Base-by-base conservation (phyloP, 1,140 invertebrate genomes). In the Oryzaephilus surinamensis region DNA sequence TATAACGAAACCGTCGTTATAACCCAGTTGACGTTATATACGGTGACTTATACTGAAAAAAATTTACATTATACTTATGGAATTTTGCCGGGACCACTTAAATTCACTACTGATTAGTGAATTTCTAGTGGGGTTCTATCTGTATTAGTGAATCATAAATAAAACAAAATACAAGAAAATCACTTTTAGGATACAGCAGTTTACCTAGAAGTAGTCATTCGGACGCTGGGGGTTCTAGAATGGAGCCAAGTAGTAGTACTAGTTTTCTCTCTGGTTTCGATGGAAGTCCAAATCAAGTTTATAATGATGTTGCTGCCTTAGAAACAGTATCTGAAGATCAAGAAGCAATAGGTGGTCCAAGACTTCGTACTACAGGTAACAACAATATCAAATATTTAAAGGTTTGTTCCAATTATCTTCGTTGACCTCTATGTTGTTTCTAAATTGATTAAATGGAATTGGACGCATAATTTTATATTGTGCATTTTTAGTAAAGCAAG, bases 181-280 rank as follows among this genome's bases (percentile, higher is more conserved):
- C n/a, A n/a, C n/a, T n/a, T n/a, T n/a, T 30, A 83, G 84, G 82
- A 39, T 87, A 87, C 59, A 84, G 80, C 60, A 87, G 80, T 63
- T 70, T 88, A 49, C 82, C 84, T 14, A 69, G 84, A 41, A 84
- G 82, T 27, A 84, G 82, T 52, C 81, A 86, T 62, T 81, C 75
- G 46, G 82, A 71, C 52, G 79, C 72, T 30, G 63, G 75, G 38
- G 72, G 72, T 34, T 71, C 71, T 38, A 61, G 64, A 26, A 60
- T 62, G 44, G 67, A 66, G 35, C 51, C 60, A 17, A 70, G 69
- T 49, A 66, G 70, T 58, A 69, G 69, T 41, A 50, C 66, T 57
- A 54, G 68, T 53, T 38, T 72, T 58, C 33, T 66, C 57, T 61
- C 69, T 60, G 50, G 64, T 56, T 43, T 64, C 61, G 52, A 63